A percentile compares a stretch with the other conserved stretches of the same genome.
These are phyloP conservation scores for Drosophila birchii DNA, from an alignment of 2,888 invertebrate species.

Conservation along the genomic window DNA sequence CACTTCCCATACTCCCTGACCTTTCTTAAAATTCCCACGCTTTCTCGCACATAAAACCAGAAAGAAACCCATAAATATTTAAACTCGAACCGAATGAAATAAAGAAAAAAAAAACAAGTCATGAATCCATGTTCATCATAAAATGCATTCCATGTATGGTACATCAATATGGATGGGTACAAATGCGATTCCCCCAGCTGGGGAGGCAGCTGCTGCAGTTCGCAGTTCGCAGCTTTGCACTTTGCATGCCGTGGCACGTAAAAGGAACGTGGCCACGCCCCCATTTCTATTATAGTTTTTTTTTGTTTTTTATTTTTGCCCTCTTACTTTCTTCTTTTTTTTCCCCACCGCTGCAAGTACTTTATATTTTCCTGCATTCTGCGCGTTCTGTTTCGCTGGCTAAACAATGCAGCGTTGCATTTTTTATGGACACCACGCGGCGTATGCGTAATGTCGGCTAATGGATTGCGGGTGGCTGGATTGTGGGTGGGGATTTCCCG, in stretches of 20 bases:
- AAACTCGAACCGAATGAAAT: not conserved
- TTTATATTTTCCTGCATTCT: slow-evolving; percentile 22
- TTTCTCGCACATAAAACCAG: slow-evolving; percentile 3
- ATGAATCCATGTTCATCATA: slow-evolving; percentile 49
- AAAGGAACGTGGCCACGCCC: slow-evolving; percentile 31
- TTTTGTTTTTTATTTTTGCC: not conserved
- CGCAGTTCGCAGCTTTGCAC: slow-evolving; percentile 40
- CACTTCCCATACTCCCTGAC: slow-evolving; percentile 7
- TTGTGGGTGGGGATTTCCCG: slow-evolving; percentile 17
- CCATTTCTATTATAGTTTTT: slow-evolving; percentile 35
- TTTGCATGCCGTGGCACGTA: slow-evolving; percentile 50
- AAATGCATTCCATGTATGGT: slow-evolving; percentile 47
- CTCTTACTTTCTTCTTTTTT: slow-evolving; percentile 3
- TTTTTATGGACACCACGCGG: slow-evolving; percentile 56
- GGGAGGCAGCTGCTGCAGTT: slow-evolving; percentile 8
- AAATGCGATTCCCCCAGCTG: slow-evolving; percentile 44
- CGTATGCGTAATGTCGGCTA: slow-evolving; percentile 58
- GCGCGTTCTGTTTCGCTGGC: slow-evolving; percentile 29
- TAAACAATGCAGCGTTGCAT: slow-evolving; percentile 51
- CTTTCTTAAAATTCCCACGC: slow-evolving; percentile 31
- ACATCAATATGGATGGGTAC: slow-evolving; percentile 52
- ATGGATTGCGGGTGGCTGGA: slow-evolving; percentile 41
- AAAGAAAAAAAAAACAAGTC: slow-evolving; percentile 14
- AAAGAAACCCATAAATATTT: slow-evolving; percentile 22
- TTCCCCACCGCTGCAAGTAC: not conserved